Evolutionary conservation across 2,888 invertebrate genomes (phyloP).

Genomic region (Glomeris marginata): DNA sequence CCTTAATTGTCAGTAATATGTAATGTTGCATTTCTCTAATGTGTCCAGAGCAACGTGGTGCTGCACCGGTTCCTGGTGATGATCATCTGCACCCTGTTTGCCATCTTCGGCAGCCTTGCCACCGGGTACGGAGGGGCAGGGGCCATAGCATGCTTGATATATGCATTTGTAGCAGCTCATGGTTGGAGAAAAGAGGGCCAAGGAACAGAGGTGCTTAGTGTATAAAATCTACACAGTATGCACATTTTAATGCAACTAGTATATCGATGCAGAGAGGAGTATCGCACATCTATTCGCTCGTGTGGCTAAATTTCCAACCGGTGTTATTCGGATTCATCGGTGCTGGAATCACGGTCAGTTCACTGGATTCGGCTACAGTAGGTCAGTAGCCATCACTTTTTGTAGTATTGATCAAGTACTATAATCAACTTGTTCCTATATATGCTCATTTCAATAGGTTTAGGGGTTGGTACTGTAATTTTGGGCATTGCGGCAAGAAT

Average conservation of each 20-base stretch:
- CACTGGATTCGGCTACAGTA: constrained; percentile 18
- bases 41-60: too few species aligned
- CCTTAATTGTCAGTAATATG: too few species aligned
- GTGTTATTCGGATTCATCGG: constrained; percentile 87
- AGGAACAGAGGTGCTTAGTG: too few species aligned
- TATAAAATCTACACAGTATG: too few species aligned
- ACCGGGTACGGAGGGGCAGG: constrained; percentile 29
- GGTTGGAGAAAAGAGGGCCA: constrained; percentile 25
- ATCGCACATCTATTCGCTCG: constrained; percentile 69
- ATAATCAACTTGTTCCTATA: too few species aligned
- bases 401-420: too few species aligned
- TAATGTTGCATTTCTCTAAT: too few species aligned
- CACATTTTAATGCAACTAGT: too few species aligned
- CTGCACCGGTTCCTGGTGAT: too few species aligned
- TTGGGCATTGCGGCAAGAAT: constrained; percentile 45
- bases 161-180: constrained; percentile 31
- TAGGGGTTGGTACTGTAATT: constrained; percentile 47
- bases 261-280: constrained; percentile 51
- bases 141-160: constrained; percentile 29
- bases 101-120: constrained; percentile 27
- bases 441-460: constrained; percentile 41
- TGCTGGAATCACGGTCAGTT: constrained; percentile 60
- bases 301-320: constrained; percentile 94
- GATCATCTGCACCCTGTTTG: constrained; percentile 22
- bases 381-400: background rate